A percentile compares a stretch with the other conserved stretches of the same genome.
phyloP scores from a whole-genome alignment of 2,888 invertebrate genomes.

The Operophtera brumata region DNA sequence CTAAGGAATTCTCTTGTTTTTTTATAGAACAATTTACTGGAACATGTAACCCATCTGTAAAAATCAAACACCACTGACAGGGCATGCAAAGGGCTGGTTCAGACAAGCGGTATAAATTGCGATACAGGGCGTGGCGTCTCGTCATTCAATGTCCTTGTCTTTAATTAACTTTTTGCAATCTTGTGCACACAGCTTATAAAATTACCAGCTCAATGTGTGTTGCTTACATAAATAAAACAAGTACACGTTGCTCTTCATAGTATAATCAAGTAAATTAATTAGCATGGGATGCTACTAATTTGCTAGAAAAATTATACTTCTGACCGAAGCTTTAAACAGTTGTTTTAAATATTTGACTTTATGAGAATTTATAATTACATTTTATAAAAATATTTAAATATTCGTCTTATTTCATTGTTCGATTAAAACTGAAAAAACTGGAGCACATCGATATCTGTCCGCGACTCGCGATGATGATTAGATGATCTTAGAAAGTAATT shows the following conservation, averaged over 20 bases:
- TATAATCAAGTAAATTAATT: neutral
- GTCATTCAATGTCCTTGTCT: constrained; percentile 66
- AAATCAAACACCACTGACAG: constrained; percentile 29
- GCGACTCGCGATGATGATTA: too few relatives aligned
- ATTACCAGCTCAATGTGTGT: neutral
- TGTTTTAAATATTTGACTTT: too few relatives aligned
- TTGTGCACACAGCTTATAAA: constrained; percentile 20
- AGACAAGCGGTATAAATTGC: constrained; percentile 55
- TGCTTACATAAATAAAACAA: neutral
- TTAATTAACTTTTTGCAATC: constrained; percentile 69
- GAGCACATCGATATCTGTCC: too few relatives aligned
- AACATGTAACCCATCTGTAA: neutral
- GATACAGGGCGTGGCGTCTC: constrained; percentile 59
- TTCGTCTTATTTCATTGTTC: too few relatives aligned
- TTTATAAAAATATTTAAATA: too few relatives aligned
- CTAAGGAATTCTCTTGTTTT: too few relatives aligned
- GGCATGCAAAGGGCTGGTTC: constrained; percentile 61
- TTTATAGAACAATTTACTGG: too few relatives aligned
- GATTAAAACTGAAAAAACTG: too few relatives aligned
- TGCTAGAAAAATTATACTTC: too few relatives aligned
- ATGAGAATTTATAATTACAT: too few relatives aligned
- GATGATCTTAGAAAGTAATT: too few relatives aligned
- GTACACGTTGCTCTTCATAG: neutral
- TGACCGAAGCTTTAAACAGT: too few relatives aligned
- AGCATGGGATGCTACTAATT: neutral